A percentile compares a stretch with the other conserved stretches of the same genome.
Evolutionary conservation across 2,888 invertebrate species (phyloP).

Genomic region (Himalopsyche kuldschensis): DNA sequence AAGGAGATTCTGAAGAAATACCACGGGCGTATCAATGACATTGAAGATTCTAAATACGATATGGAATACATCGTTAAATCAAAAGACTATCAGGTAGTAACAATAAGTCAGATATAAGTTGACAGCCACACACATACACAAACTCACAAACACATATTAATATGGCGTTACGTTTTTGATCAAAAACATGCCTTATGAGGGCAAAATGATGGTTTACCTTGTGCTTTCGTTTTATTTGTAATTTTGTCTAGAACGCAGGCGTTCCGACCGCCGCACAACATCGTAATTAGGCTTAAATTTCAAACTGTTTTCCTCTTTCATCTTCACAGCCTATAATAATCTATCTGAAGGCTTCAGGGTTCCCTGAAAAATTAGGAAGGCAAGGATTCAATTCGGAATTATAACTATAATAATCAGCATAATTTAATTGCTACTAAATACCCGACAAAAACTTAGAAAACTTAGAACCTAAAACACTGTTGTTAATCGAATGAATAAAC

Average conservation of each 20-base stretch:
- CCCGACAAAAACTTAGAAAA: too few relatives aligned
- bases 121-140: constrained; percentile 29
- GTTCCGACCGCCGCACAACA: background rate
- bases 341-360: background rate
- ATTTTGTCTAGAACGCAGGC: background rate
- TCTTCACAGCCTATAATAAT: background rate
- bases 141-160: constrained; percentile 48
- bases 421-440: too few relatives aligned
- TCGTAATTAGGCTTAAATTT: background rate
- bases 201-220: background rate
- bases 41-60: constrained; percentile 97
- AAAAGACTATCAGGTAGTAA: constrained; percentile 75
- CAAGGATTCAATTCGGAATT: background rate
- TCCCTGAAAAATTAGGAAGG: background rate
- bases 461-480: too few relatives aligned
- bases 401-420: too few relatives aligned
- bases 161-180: background rate
- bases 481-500: too few relatives aligned
- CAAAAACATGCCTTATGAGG: background rate
- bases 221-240: background rate
- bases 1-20: constrained; percentile 79
- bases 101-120: background rate
- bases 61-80: constrained; percentile 96
- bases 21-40: constrained; percentile 81
- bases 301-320: background rate